Evolutionary conservation across 1,140 invertebrate species (phyloP), one percentile per base, ranked within the genome.

Genomic region (Episyrphus balteatus): DNA sequence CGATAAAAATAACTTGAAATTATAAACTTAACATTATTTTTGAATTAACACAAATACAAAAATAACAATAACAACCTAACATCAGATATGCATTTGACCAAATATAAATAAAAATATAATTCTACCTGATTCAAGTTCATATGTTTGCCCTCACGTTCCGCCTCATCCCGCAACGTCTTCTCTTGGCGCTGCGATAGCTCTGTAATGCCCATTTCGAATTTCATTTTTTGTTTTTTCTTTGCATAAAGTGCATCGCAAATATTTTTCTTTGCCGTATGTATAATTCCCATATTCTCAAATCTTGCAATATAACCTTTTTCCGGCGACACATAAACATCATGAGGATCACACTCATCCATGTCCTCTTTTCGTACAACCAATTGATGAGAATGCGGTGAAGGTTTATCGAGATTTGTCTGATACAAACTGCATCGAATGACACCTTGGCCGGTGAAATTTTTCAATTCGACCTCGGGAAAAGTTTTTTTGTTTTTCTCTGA

Each of bases 121-220:
- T 26, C 75, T 14, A 88, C 86, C 51, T 80, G 80, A 68, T 88
- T 89, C n/a, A 89, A 61, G 63, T 87, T 84, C 71, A 88, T 84
- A 49, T 69, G 75, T 60, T 81, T 82, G 21, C 81, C 75, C 47
- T 81, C 78, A 9, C 68, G 61, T 43, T 83, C 77, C 7, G 30
- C 80, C 77, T 57, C 58, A 43, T 56, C 59, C 9, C 55, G 51
- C 18, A 64, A 40, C 33, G 59, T 60, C 40, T 62, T 59, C 3
- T 51, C 17, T 32, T 66, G 54, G 36, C 58, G 61, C n/a, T 52
- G 57, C 2, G 62, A 56, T 38, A 66, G 15, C 17, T 61, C 59
- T 1, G 57, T 49, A 1, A 67, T 57, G 2, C 61, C 64, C 52
- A 71, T 56, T 42, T 68, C 58, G 53, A 74, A 73, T 30, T 59